Conservation (phyloP, 2,113 vertebrate genomes). For the Halichoerus grypus region DNA sequence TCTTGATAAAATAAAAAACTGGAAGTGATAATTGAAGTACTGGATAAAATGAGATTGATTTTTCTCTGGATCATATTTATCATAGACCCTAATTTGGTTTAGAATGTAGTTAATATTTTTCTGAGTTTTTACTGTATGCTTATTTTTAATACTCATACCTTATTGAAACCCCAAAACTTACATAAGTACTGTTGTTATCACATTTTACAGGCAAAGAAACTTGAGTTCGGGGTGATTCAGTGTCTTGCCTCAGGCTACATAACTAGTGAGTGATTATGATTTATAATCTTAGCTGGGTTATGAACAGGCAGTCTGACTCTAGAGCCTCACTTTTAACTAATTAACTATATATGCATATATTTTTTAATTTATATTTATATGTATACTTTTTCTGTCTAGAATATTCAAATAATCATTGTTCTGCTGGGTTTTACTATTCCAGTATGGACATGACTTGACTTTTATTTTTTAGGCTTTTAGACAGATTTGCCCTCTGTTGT, state of each 20-base stretch:
- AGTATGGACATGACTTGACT: background rate
- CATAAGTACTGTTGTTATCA: background rate
- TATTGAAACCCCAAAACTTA: background rate
- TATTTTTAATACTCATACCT: background rate
- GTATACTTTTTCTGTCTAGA: background rate
- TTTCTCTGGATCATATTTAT: background rate
- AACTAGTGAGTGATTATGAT: background rate
- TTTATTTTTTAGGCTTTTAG: conserved; percentile 18
- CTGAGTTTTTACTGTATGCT: background rate
- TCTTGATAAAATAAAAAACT: background rate
- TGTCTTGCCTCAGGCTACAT: background rate
- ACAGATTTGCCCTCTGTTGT: background rate
- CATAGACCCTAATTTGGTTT: background rate
- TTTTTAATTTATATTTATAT: background rate
- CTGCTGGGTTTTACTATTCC: background rate
- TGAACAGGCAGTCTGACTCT: background rate
- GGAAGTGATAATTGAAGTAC: background rate
- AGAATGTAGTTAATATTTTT: background rate
- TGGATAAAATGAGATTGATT: background rate
- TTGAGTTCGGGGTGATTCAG: background rate
- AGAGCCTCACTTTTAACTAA: background rate
- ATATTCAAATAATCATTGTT: background rate
- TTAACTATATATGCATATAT: background rate
- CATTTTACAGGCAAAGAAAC: conserved; percentile 50
- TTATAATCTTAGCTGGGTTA: background rate